Evolutionary conservation across 2,797 vertebrate species (phyloP).

Genomic region (Anguilla obscura): DNA sequence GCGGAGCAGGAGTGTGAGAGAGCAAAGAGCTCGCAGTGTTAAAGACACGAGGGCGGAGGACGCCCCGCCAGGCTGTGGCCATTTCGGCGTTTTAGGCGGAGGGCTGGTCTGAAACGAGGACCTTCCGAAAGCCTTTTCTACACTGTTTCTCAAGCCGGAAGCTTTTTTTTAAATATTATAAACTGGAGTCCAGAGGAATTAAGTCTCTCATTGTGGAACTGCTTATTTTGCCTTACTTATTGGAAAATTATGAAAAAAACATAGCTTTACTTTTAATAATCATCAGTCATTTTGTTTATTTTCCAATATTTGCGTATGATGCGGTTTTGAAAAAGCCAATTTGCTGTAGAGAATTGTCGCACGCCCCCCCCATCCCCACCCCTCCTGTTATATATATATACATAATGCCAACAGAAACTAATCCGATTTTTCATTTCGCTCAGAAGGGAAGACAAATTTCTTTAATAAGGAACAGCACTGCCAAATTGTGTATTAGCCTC

Average conservation of each 20-base stretch:
- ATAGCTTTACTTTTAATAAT: background rate
- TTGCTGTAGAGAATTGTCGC: background rate
- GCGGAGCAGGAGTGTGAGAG: background rate
- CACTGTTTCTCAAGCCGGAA: background rate
- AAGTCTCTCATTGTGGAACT: background rate
- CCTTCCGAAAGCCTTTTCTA: background rate
- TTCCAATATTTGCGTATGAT: background rate
- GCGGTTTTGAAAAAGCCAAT: background rate
- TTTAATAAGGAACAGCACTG: background rate
- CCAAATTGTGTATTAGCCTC: background rate
- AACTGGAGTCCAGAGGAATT: background rate
- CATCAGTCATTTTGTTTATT: constrained; percentile 13
- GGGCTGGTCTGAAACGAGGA: background rate
- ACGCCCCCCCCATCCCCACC: background rate
- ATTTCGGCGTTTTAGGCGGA: background rate
- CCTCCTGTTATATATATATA: background rate
- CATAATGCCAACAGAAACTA: constrained; percentile 4
- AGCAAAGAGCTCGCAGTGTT: background rate
- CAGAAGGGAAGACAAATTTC: constrained; percentile 6
- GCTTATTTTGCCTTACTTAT: background rate
- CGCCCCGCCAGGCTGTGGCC: background rate
- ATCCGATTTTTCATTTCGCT: background rate
- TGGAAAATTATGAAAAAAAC: background rate
- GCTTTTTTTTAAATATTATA: background rate
- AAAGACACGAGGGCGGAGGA: background rate